Conservation (phyloP, 2,888 invertebrate genomes). For the Agonum fuliginosum region DNA sequence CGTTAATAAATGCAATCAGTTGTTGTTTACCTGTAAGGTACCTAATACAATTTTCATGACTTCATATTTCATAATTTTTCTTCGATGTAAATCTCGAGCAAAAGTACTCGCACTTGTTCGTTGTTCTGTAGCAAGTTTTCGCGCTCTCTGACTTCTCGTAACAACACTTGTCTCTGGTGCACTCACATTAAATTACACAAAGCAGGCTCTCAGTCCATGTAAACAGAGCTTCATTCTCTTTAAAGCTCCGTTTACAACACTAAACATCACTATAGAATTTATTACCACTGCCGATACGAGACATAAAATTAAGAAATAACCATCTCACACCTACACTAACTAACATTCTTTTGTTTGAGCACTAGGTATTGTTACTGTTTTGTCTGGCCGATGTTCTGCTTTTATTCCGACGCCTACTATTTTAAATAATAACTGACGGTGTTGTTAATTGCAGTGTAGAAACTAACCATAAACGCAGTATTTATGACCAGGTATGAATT, state of each 20-base stretch:
- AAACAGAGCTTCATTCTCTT: slow-evolving; percentile 35
- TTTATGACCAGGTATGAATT: slow-evolving; percentile 24
- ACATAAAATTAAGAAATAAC: slow-evolving; percentile 39
- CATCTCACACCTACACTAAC: slow-evolving; percentile 37
- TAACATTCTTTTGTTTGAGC: slow-evolving; percentile 32
- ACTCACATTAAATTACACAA: slow-evolving; percentile 18
- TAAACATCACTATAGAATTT: slow-evolving; percentile 21
- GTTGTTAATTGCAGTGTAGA: slow-evolving; percentile 29
- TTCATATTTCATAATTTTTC: no score
- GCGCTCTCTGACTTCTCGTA: background rate
- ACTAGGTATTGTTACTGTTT: slow-evolving; percentile 38
- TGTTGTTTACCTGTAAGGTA: no score
- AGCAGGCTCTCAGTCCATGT: slow-evolving; percentile 9
- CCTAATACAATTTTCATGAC: no score
- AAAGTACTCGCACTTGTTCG: no score
- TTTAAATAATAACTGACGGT: slow-evolving; percentile 3
- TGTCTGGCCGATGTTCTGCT: slow-evolving; percentile 36
- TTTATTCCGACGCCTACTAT: slow-evolving; percentile 50
- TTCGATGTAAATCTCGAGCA: no score
- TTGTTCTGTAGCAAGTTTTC: slow-evolving; percentile 29
- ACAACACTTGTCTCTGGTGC: slow-evolving; percentile 1
- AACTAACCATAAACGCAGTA: slow-evolving; percentile 22
- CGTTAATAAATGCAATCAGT: no score
- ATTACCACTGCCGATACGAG: background rate
- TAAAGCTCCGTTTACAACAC: slow-evolving; percentile 37